Evolutionary conservation across 2,888 invertebrate species (phyloP), one percentile per base, ranked within the genome.

Genomic region (Cephus pygmeus): DNA sequence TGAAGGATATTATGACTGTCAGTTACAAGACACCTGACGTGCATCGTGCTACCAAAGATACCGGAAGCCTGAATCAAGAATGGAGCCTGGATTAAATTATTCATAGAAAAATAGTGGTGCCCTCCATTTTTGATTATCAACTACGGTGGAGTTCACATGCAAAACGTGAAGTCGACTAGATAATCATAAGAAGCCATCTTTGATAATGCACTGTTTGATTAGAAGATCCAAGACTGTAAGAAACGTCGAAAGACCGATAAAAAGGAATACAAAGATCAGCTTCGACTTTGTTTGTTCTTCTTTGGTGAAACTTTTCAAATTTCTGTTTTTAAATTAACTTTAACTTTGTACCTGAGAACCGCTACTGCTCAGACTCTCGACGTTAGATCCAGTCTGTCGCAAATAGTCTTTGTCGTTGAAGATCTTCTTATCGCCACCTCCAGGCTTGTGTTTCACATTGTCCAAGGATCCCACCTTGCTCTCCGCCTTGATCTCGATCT

Each of bases 371-470:
- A 90, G 84, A 77, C 88, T 89, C 80, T 89, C 90, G 6, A 88
- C 88, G 76, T 88, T 88, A 1, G 88, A 86, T 76, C 88, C 84
- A 23, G 87, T 94, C 93, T 97, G 97, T 93, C 96, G 96, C 91
- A 97, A 94, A 93, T 97, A 97, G 83, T 96, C 96, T 93, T 96
- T 97, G 92, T 97, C 97, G 91, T 97, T 97, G 92, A 97, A 97
- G 90, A 98, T 98, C 93, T 97, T 98, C 92, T 97, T 96, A 85
- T 97, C 97, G 75, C 98, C 98, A 81, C 98, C 98, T 86, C 97
- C 97, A 79, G 98, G 97, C 93, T 94, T 96, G 93, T 98, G 96
- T 92, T 96, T 96, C 86, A 98, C 95, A 92, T 98, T 98, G 92
- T 97, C 97, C 93, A 97, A 90, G 78, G 98, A 98, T 86, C 98